Percentiles rank a stretch among this genome's conserved stretches.
Conservation (phyloP, 2,797 vertebrate species). For the Peromyscus eremicus region DNA sequence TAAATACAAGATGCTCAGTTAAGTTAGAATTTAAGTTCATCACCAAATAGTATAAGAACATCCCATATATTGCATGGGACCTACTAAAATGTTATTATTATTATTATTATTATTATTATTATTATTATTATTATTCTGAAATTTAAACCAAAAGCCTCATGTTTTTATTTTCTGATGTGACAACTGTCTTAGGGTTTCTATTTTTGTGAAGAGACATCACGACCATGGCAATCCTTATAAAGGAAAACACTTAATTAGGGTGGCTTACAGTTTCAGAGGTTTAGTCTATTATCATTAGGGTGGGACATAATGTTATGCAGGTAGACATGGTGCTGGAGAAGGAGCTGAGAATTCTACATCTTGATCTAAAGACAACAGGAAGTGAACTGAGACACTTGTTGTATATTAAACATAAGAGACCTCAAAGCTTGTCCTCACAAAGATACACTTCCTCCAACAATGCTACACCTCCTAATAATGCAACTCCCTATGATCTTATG, state of each 20-base stretch:
- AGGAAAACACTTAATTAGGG: not conserved
- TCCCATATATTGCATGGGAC: not conserved
- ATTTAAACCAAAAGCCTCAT: not conserved
- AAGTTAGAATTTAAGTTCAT: slow-evolving; percentile 44
- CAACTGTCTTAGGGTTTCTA: not conserved
- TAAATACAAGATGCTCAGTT: not conserved
- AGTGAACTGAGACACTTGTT: not conserved
- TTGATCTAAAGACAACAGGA: not conserved
- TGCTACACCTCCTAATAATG: not conserved
- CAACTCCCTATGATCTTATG: not conserved
- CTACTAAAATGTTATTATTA: not conserved
- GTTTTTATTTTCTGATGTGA: slow-evolving; percentile 32
- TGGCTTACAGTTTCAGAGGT: not conserved
- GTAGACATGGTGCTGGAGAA: not conserved
- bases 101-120: too few relatives aligned
- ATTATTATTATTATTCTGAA: not conserved
- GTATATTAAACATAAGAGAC: not conserved
- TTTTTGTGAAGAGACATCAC: not conserved
- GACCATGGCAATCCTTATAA: not conserved
- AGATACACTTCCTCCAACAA: not conserved
- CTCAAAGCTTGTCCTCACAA: not conserved
- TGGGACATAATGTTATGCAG: not conserved
- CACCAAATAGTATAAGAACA: not conserved
- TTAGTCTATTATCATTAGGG: not conserved
- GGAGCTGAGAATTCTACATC: not conserved